These are phyloP conservation scores for Archegozetes longisetosus DNA, from an alignment of 1,140 invertebrate genomes.

Conservation along the genomic window DNA sequence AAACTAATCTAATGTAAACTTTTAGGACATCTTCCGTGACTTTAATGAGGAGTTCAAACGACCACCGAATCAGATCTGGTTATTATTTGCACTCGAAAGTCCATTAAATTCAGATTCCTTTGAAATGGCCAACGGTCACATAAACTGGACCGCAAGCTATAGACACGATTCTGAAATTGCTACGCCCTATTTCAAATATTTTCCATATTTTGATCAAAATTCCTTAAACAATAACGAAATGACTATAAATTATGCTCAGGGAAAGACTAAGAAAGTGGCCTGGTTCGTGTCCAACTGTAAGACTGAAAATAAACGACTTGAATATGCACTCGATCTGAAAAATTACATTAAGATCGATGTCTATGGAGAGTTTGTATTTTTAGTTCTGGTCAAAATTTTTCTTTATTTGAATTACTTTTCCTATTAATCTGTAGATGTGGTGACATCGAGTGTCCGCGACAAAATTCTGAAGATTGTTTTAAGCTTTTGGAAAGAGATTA, in stretches of 20 bases:
- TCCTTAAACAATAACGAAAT: too few species aligned
- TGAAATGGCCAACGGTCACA: conserved; percentile 43
- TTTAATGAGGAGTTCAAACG: conserved; percentile 36
- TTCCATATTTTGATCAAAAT: too few species aligned
- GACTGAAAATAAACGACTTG: conserved; percentile 64
- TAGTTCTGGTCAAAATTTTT: too few species aligned
- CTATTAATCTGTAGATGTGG: conserved; percentile 56
- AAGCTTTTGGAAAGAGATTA: conserved; percentile 79
- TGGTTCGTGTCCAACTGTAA: conserved; percentile 96
- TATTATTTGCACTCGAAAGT: conserved; percentile 79
- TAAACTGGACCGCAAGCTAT: conserved; percentile 94
- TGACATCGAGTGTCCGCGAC: conserved; percentile 53
- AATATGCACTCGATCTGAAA: conserved; percentile 66
- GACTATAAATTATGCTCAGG: conserved; percentile 9
- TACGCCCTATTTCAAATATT: conserved; percentile 86
- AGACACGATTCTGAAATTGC: conserved; percentile 85
- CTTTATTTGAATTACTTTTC: too few species aligned
- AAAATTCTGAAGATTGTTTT: conserved; percentile 62
- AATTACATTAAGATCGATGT: conserved; percentile 81
- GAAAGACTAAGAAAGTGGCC: conserved; percentile 77
- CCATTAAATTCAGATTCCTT: conserved; percentile 79
- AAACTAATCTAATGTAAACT: too few species aligned
- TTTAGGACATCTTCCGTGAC: conserved; percentile 60
- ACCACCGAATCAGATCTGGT: conserved; percentile 60
- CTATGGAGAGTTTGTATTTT: conserved; percentile 43